phyloP scores from a whole-genome alignment of 2,888 invertebrate genomes.

The Mimumesa dahlbomi region DNA sequence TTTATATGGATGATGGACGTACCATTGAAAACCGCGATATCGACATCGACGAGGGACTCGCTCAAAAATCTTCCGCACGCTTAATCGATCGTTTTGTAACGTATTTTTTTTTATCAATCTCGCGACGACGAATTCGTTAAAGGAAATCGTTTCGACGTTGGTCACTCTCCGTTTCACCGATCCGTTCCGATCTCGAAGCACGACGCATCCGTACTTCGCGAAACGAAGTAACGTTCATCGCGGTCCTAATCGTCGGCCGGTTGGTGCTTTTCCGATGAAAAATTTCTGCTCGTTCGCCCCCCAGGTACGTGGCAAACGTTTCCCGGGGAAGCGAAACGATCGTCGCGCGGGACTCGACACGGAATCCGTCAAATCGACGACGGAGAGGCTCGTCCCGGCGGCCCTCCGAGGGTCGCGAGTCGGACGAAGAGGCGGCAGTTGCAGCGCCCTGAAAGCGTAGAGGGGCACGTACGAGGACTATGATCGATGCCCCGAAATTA shows the following conservation, averaged over 20 bases:
- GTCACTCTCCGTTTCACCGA: background rate
- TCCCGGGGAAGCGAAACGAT: conserved; percentile 58
- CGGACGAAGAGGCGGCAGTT: conserved; percentile 31
- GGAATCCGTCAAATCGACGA: conserved; percentile 69
- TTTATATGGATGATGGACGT: conserved; percentile 57
- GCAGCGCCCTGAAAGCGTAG: conserved; percentile 45
- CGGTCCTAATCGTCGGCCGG: conserved; percentile 39
- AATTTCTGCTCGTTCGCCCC: conserved; percentile 51
- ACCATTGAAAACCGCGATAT: conserved; percentile 46
- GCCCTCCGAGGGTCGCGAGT: conserved; percentile 52
- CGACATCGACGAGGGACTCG: conserved; percentile 15
- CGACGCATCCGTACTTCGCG: background rate
- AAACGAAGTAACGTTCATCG: conserved; percentile 39
- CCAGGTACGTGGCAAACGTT: conserved; percentile 5
- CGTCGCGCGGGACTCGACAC: conserved; percentile 60
- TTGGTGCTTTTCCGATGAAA: conserved; percentile 41
- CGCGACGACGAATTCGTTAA: no score
- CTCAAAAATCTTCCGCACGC: conserved; percentile 31
- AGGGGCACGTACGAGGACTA: conserved; percentile 58
- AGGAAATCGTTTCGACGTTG: no score
- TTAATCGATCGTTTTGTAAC: conserved; percentile 5
- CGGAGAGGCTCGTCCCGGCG: conserved; percentile 55
- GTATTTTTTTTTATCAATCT: no score
- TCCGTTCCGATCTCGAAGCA: no score
- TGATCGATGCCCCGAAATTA: conserved; percentile 75